Base-by-base conservation (phyloP, 2,888 invertebrate genomes). In the Seira sanloemensis region DNA sequence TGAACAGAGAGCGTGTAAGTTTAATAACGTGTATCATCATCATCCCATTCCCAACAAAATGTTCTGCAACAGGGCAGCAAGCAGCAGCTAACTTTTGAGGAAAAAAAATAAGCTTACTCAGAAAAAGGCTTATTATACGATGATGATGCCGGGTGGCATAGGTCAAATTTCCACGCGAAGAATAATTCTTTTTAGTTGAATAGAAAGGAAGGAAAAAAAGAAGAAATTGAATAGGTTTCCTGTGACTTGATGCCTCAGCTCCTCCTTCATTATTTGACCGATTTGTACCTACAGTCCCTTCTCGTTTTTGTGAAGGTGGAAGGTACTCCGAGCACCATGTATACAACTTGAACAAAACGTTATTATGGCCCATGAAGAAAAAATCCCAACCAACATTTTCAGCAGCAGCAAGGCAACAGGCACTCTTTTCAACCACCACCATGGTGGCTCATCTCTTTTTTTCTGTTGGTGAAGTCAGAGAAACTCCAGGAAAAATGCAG, bases 161-260 rank as follows among this genome's bases (percentile, higher is more conserved):
- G 84, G 84, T 84, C 84, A 84, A 78, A 84, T 84, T 84, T 84
- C 78, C 78, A 78, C 78, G 74, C 78, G 37, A 84, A 78, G 84
- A 84, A 84, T 62, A 78, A 72, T 78, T 50, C 58, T 62, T 27
- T 68, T 75, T 50, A 73, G 62, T 37, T 65, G 37, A 50, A 78
- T 26, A 66, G 54, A 54, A 50, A 54, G 27, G n/a, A 16, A 12
- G 58, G 58, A 9, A 58, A 58, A 58, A 18, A 16, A 58, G n/a
- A 58, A 62, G 37, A 71, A 78, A 78, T 67, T 72, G 24, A 82
- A 82, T 54, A 66, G 74, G 78, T 68, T 78, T 78, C 84, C 78
- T 78, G 78, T 78, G 84, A 84, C 78, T 84, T 78, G 84, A 72
- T 84, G 84, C 84, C 84, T 78, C 78, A 74, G 78, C 84, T 84